A percentile compares a stretch with the other conserved stretches of the same genome.
Conservation (phyloP, 2,888 invertebrate genomes). For the Andricus curvator region DNA sequence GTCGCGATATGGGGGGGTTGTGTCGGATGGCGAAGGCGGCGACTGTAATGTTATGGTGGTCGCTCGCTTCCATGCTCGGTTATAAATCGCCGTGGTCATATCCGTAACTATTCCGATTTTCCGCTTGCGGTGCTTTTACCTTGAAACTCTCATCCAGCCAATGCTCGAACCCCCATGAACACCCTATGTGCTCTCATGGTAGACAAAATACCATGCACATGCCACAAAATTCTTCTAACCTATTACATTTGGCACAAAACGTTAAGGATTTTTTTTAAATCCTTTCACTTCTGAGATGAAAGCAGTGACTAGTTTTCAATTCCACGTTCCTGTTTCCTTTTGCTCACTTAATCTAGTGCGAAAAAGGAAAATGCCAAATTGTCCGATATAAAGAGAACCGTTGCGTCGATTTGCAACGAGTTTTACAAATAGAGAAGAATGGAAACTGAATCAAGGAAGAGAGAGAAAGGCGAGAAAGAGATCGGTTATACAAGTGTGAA, state of each 20-base stretch:
- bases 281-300: not conserved
- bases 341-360: not conserved
- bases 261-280: not conserved
- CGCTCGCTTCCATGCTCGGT: slow-evolving; percentile 34
- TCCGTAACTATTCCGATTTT: slow-evolving; percentile 59
- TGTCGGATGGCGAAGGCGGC: slow-evolving; percentile 54
- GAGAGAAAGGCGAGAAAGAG: not conserved
- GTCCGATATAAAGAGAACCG: slow-evolving; percentile 3
- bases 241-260: not conserved
- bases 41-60: slow-evolving; percentile 52
- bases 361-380: not conserved
- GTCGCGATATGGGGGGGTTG: slow-evolving; percentile 49
- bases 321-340: slow-evolving; percentile 4
- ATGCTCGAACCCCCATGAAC: not conserved
- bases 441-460: slow-evolving; percentile 17
- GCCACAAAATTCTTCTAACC: not conserved
- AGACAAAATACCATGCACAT: not conserved
- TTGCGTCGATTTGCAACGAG: slow-evolving; percentile 29
- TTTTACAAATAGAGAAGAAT: slow-evolving; percentile 34
- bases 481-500: slow-evolving; percentile 31
- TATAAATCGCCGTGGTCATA: slow-evolving; percentile 51
- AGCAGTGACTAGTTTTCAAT: not conserved
- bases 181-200: not conserved
- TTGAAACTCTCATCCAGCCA: slow-evolving; percentile 24
- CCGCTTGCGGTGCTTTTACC: slow-evolving; percentile 49